These are phyloP conservation scores for Pitta sordida DNA, from an alignment of 2,113 vertebrate genomes.

Conservation along the genomic window DNA sequence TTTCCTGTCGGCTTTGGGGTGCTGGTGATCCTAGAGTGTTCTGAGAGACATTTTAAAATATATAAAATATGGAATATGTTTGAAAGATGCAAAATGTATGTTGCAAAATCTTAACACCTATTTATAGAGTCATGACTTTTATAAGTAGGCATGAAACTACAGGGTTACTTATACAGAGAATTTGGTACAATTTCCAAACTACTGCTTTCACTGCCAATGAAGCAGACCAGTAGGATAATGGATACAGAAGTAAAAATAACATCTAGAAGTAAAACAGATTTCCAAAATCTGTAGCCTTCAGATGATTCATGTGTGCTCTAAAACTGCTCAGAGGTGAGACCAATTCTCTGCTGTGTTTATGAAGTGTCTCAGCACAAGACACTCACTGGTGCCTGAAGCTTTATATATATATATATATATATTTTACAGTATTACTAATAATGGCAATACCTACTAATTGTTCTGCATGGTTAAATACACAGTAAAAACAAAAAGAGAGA, in stretches of 20 bases:
- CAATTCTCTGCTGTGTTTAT: not conserved
- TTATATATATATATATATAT: no score
- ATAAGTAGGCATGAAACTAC: not conserved
- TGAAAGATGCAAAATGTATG: not conserved
- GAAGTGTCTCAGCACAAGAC: not conserved
- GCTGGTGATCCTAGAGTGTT: not conserved
- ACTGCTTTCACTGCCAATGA: not conserved
- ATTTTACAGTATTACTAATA: not conserved
- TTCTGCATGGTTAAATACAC: not conserved
- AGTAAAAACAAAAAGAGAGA: not conserved
- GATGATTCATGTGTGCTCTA: not conserved
- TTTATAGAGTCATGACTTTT: not conserved
- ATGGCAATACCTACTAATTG: not conserved
- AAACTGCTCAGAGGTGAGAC: not conserved
- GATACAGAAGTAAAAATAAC: not conserved
- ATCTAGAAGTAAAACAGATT: not conserved
- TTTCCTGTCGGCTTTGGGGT: not conserved
- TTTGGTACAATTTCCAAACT: not conserved
- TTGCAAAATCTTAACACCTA: not conserved
- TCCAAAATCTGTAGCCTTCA: not conserved
- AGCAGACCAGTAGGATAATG: not conserved
- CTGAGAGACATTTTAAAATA: not conserved
- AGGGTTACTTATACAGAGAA: not conserved
- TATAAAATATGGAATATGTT: not conserved
- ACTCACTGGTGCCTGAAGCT: not conserved